A percentile compares a stretch with the other conserved stretches of the same genome.
phyloP scores from a whole-genome alignment of 2,888 invertebrate genomes.

The Drosophila helvetica region DNA sequence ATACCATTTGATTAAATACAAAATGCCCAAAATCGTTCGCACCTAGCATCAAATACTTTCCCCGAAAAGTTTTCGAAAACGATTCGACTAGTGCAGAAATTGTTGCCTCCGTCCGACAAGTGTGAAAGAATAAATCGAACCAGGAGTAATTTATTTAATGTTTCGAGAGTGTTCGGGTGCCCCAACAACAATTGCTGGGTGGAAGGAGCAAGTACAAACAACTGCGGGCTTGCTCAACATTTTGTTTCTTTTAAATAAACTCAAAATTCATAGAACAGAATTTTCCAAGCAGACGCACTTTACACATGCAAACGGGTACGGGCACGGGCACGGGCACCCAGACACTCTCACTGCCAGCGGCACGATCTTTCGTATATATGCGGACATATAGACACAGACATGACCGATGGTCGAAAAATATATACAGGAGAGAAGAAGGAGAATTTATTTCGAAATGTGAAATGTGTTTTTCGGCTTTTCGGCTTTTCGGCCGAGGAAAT shows the following conservation, averaged over 20 bases:
- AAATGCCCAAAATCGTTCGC: neutral
- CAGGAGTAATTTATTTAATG: conserved; percentile 41
- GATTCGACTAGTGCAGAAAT: neutral
- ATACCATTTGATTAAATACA: neutral
- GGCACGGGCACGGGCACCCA: conserved; percentile 4
- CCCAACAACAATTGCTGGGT: neutral
- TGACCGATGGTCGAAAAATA: conserved; percentile 49
- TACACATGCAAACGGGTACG: conserved; percentile 51
- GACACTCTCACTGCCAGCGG: conserved; percentile 6
- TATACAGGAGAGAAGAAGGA: conserved; percentile 33
- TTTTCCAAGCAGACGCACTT: conserved; percentile 78
- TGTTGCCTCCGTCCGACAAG: neutral
- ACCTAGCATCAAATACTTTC: neutral
- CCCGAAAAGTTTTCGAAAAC: neutral
- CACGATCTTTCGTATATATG: conserved; percentile 1
- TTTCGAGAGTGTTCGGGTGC: conserved; percentile 4
- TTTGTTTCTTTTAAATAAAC: conserved; percentile 70
- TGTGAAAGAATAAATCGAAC: conserved; percentile 9
- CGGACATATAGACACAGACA: conserved; percentile 34
- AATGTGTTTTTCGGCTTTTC: conserved; percentile 54
- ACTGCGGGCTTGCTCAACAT: conserved; percentile 62
- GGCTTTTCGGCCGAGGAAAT: conserved; percentile 71
- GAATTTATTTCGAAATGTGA: conserved; percentile 73
- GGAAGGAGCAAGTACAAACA: conserved; percentile 54
- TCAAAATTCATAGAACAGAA: conserved; percentile 77